Evolutionary conservation across 1,140 invertebrate genomes (phyloP), one percentile per base, ranked within the genome.

Genomic region (Drosophila nikananu): DNA sequence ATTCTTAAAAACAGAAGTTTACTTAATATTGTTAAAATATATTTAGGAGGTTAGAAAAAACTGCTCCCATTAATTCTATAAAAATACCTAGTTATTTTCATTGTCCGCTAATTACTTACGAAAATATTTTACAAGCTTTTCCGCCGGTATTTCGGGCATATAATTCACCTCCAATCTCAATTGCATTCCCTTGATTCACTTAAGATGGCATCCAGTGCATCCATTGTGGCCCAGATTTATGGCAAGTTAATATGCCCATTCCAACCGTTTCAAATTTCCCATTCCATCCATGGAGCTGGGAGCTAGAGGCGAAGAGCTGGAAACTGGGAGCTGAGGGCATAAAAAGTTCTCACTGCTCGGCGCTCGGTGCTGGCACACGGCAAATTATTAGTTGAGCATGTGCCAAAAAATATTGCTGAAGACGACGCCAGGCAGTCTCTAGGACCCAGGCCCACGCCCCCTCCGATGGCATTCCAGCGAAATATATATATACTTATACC

Each of bases 321-420:
- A 17, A 27, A 13, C 17, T 37, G 13, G 27, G 27, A 44, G 6
- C 21, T 25, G 10, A 64, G 67, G 72, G 67, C 83, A 86, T 73
- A 89, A 86, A 83, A 86, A 86, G 75, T 86, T 86, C 72, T 71
- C 58, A 65, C 54, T 37, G 35, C 35, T 35, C 32, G 32, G 32
- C 70, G 65, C 61, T 67, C 41, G 64, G 57, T 23, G 51, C 66
- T 87, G 81, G 84, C 84, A 86, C 86, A 82, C 86, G 86, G 75
- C 82, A 82, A 90, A 90, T 90, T 90, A 90, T 90, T 90, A 90
- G 86, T 90, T 90, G 86, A 90, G 79, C 82, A 80, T 91, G 86
- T 90, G 86, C 86, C 86, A 90, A 90, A 78, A 89, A 90, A 90
- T 91, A 90, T 86, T 74, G 71, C 79, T 76, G 71, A 90, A 86